Conservation (phyloP, 2,113 vertebrate genomes). For the Nymphicus hollandicus region DNA sequence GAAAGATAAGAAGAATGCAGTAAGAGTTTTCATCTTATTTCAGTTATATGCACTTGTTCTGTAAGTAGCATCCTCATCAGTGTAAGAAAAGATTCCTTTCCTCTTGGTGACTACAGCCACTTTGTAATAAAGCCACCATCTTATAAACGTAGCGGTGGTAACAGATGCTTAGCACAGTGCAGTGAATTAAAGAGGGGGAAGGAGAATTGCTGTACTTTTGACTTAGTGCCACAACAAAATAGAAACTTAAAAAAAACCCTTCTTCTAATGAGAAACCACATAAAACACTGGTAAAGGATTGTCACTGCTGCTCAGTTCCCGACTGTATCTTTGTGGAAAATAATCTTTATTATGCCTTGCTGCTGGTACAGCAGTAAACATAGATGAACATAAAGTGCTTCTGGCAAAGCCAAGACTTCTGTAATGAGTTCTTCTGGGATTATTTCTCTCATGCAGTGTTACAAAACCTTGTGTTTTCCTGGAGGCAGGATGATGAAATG, state of each 20-base stretch:
- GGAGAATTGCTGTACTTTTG: neutral
- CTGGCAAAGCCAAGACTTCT: neutral
- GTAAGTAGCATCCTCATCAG: neutral
- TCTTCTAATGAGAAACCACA: conserved; percentile 7
- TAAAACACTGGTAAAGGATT: neutral
- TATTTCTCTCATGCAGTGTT: neutral
- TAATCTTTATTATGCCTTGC: neutral
- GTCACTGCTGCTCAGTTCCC: neutral
- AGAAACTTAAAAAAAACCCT: neutral
- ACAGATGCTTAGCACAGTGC: neutral
- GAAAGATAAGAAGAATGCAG: neutral
- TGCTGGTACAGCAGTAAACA: neutral
- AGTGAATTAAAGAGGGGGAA: neutral
- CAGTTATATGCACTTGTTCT: neutral
- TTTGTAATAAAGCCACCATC: neutral
- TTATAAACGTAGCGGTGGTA: neutral
- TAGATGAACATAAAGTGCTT: neutral
- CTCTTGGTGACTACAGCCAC: neutral
- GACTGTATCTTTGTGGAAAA: neutral
- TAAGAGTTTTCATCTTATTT: neutral
- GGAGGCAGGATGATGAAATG: neutral
- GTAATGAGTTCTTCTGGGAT: neutral
- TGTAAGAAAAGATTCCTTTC: neutral
- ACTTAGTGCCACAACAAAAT: neutral
- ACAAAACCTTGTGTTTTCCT: neutral